Conservation (phyloP, 2,888 invertebrate genomes). For the Brenthis daphne region DNA sequence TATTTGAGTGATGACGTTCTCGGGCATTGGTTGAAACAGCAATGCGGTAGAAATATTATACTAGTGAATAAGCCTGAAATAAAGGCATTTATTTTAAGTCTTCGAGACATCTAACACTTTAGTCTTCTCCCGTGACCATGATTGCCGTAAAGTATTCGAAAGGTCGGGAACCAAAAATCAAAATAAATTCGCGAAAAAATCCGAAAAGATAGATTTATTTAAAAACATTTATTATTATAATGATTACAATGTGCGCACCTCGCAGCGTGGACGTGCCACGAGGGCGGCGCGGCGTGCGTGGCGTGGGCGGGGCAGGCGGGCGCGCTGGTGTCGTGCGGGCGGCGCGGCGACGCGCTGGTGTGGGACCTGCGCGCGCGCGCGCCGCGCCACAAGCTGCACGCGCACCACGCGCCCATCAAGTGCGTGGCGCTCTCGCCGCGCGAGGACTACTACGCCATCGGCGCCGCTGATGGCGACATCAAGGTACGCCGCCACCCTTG, state of each 20-base stretch:
- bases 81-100: too few species aligned
- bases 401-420: conserved; percentile 97
- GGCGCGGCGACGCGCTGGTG: conserved; percentile 97
- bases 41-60: too few species aligned
- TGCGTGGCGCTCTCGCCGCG: conserved; percentile 96
- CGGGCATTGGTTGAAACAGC: too few species aligned
- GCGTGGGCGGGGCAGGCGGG: conserved; percentile 93
- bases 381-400: conserved; percentile 90
- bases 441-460: conserved; percentile 98
- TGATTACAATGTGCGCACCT: neutral
- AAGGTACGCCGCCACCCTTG: conserved; percentile 81
- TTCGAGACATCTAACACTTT: too few species aligned
- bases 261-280: conserved; percentile 49
- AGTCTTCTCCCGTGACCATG: too few species aligned
- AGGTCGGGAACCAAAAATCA: too few species aligned
- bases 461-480: conserved; percentile 95
- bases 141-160: too few species aligned
- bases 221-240: too few species aligned
- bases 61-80: too few species aligned
- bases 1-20: too few species aligned
- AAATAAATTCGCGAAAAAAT: too few species aligned
- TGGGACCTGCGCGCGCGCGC: conserved; percentile 96
- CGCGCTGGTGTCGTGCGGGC: conserved; percentile 96
- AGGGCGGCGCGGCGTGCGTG: conserved; percentile 49
- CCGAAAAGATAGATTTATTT: too few species aligned